Evolutionary conservation across 2,113 vertebrate genomes (phyloP).

Genomic region (Sebastes fasciatus): DNA sequence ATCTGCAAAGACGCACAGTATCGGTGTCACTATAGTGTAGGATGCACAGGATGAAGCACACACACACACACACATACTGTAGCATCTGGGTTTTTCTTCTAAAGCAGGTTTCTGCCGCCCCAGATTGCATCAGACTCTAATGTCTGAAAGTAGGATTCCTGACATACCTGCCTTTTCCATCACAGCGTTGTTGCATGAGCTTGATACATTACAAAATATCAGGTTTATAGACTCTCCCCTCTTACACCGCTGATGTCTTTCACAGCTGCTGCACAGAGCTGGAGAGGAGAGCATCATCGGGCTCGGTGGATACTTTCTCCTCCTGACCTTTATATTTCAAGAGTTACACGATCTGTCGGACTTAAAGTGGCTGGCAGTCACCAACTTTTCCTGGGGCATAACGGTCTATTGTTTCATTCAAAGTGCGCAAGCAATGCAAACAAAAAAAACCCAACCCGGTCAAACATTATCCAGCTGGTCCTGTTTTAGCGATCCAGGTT

Average conservation of each 20-base stretch:
- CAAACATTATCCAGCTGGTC: slow-evolving; percentile 54
- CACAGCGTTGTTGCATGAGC: slow-evolving; percentile 68
- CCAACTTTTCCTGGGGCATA: slow-evolving; percentile 43
- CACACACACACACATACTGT: background rate
- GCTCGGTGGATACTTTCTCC: slow-evolving; percentile 29
- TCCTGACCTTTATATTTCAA: slow-evolving; percentile 17
- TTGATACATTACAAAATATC: slow-evolving; percentile 70
- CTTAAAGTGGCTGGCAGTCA: slow-evolving; percentile 46
- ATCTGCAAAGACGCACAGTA: slow-evolving; percentile 64
- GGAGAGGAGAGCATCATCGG: slow-evolving; percentile 60
- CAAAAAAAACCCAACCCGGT: slow-evolving; percentile 48
- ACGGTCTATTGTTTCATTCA: slow-evolving; percentile 58
- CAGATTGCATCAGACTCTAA: slow-evolving; percentile 74
- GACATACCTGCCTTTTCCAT: slow-evolving; percentile 82
- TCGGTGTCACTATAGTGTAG: slow-evolving; percentile 67
- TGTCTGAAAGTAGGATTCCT: slow-evolving; percentile 76
- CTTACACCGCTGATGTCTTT: slow-evolving; percentile 68
- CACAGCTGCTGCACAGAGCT: slow-evolving; percentile 54
- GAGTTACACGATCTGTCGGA: slow-evolving; percentile 42
- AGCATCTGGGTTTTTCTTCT: slow-evolving; percentile 75
- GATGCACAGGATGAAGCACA: slow-evolving; percentile 62
- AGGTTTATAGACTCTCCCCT: slow-evolving; percentile 70
- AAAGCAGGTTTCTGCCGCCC: slow-evolving; percentile 42
- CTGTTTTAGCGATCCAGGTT: slow-evolving; percentile 64
- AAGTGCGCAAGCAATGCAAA: slow-evolving; percentile 27